These are phyloP conservation scores for Zaprionus lineosus DNA, from an alignment of 2,888 invertebrate genomes.

Conservation along the genomic window DNA sequence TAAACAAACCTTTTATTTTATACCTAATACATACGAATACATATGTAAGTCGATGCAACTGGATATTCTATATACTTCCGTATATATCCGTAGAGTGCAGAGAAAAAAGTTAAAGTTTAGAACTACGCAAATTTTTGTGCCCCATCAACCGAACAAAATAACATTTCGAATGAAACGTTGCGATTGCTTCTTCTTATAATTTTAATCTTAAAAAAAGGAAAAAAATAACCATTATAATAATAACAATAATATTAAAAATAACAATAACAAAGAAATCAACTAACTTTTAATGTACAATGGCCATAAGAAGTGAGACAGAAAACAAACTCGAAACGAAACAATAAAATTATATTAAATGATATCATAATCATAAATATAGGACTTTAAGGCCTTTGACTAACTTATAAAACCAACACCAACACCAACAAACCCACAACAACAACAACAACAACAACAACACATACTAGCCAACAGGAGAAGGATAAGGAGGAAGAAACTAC, in stretches of 20 bases:
- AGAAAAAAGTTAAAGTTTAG: slow-evolving; percentile 18
- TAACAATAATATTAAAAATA: slow-evolving; percentile 18
- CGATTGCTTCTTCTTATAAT: slow-evolving; percentile 33
- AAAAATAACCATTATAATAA: slow-evolving; percentile 12
- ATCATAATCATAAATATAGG: slow-evolving; percentile 24
- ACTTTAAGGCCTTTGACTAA: slow-evolving; percentile 55
- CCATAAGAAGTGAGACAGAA: slow-evolving; percentile 59
- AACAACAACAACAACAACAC: slow-evolving; percentile 60
- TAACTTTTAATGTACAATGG: slow-evolving; percentile 57
- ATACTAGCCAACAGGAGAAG: slow-evolving; percentile 69
- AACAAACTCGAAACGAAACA: slow-evolving; percentile 64
- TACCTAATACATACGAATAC: slow-evolving; percentile 2
- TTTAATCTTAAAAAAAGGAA: slow-evolving; percentile 25
- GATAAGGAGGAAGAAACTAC: slow-evolving; percentile 26
- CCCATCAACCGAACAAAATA: slow-evolving; percentile 23
- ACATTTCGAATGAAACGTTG: slow-evolving; percentile 27
- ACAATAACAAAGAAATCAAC: slow-evolving; percentile 24
- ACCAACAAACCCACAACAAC: slow-evolving; percentile 30
- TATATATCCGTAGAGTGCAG: slow-evolving; percentile 8
- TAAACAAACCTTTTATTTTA: slow-evolving; percentile 26
- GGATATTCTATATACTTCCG: slow-evolving; percentile 10
- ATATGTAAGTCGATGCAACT: too few species aligned
- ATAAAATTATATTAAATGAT: slow-evolving; percentile 40
- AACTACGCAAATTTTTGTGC: slow-evolving; percentile 29
- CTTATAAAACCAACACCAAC: slow-evolving; percentile 33